phyloP scores from a whole-genome alignment of 2,113 vertebrate species.

The Tursiops truncatus region DNA sequence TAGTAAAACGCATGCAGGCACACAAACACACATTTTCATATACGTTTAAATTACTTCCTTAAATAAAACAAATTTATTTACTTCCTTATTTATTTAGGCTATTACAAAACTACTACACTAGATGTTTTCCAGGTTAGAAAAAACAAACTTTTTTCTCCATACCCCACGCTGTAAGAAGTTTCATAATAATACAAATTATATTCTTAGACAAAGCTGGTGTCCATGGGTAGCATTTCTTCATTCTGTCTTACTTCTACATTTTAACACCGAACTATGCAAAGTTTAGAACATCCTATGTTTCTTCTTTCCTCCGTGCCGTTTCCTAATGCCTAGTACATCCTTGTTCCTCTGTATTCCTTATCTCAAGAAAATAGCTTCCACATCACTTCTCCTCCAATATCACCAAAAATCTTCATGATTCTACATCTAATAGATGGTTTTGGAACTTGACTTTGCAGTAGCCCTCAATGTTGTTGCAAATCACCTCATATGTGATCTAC shows the following conservation, averaged over 20 bases:
- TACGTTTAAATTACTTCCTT: not conserved
- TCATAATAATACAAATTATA: not conserved
- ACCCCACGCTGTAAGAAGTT: not conserved
- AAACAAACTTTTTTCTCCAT: not conserved
- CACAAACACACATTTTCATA: not conserved
- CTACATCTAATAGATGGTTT: not conserved
- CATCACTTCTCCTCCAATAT: too few species aligned
- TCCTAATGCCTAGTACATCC: not conserved
- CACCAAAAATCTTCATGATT: not conserved
- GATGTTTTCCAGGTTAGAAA: not conserved
- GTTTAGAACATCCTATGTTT: not conserved
- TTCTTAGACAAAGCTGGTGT: not conserved
- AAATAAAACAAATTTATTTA: not conserved
- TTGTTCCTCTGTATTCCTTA: not conserved
- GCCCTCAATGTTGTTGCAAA: not conserved
- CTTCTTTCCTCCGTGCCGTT: not conserved
- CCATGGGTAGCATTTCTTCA: not conserved
- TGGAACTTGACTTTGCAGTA: not conserved
- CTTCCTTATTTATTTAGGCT: not conserved
- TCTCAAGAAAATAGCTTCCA: not conserved
- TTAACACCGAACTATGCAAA: not conserved
- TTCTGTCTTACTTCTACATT: not conserved
- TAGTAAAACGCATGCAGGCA: not conserved
- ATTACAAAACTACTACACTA: not conserved
- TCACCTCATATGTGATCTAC: not conserved